phyloP scores from a whole-genome alignment of 2,888 invertebrate genomes.

The Hirtodrosophila cameraria region DNA sequence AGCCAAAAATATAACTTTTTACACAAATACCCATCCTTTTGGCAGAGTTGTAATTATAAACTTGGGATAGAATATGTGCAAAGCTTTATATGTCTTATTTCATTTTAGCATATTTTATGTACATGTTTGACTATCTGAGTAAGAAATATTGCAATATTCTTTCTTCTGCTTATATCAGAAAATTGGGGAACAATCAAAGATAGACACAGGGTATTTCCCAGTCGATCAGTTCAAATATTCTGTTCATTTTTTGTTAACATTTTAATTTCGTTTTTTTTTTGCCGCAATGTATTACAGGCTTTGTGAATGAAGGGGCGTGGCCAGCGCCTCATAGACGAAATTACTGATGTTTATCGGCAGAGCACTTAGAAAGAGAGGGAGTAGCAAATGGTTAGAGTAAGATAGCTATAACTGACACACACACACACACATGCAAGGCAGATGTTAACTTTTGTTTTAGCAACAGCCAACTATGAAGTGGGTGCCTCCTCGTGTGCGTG shows the following conservation, averaged over 20 bases:
- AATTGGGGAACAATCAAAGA: no score
- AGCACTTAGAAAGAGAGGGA: conserved; percentile 25
- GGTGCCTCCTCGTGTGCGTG: conserved; percentile 66
- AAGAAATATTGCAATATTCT: no score
- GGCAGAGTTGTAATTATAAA: no score
- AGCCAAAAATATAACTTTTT: no score
- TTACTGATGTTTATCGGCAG: conserved; percentile 75
- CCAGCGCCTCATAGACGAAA: conserved; percentile 47
- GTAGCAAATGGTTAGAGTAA: neutral
- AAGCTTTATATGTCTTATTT: no score
- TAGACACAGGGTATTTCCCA: conserved; percentile 16
- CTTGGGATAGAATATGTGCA: no score
- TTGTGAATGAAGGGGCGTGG: conserved; percentile 54
- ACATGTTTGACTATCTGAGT: no score
- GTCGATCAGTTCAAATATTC: neutral
- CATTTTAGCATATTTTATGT: no score
- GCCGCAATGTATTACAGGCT: conserved; percentile 51
- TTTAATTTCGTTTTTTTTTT: conserved; percentile 52
- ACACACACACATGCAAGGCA: conserved; percentile 46
- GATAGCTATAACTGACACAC: conserved; percentile 3
- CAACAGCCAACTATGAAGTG: conserved; percentile 75
- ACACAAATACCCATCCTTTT: no score
- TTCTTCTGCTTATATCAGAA: no score
- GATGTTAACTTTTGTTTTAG: conserved; percentile 77
- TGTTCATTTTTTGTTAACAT: conserved; percentile 12